These are phyloP conservation scores for Oncorhynchus keta DNA, from an alignment of 2,113 vertebrate species.

Conservation along the genomic window DNA sequence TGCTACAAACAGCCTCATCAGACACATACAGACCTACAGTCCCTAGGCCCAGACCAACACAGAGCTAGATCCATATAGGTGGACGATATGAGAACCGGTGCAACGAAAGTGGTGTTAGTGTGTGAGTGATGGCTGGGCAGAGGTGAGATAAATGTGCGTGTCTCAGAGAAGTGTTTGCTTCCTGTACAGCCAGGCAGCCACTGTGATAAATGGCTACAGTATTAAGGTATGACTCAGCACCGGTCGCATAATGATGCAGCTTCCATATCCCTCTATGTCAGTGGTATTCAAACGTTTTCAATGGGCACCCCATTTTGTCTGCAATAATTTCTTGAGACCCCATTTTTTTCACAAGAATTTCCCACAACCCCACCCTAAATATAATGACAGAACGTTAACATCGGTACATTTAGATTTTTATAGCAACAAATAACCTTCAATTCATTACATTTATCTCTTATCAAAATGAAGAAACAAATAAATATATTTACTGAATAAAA, in stretches of 20 bases:
- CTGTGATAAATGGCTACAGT: conserved; percentile 7
- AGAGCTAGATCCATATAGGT: too few species aligned
- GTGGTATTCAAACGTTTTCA: too few species aligned
- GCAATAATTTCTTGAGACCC: too few species aligned
- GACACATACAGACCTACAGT: too few species aligned
- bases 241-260: neutral
- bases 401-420: too few species aligned
- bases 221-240: neutral
- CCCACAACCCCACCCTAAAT: too few species aligned
- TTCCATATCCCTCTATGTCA: neutral
- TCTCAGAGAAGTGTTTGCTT: neutral
- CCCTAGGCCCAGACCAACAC: too few species aligned
- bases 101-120: neutral
- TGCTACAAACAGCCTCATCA: too few species aligned
- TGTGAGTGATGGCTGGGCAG: neutral
- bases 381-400: too few species aligned
- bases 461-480: too few species aligned
- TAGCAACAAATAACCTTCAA: too few species aligned
- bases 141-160: neutral
- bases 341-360: neutral
- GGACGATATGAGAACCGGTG: neutral
- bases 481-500: neutral
- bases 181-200: neutral
- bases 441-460: too few species aligned
- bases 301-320: neutral